Base-by-base conservation (phyloP, 2,113 vertebrate genomes). In the Mesoclemmys tuberculata region DNA sequence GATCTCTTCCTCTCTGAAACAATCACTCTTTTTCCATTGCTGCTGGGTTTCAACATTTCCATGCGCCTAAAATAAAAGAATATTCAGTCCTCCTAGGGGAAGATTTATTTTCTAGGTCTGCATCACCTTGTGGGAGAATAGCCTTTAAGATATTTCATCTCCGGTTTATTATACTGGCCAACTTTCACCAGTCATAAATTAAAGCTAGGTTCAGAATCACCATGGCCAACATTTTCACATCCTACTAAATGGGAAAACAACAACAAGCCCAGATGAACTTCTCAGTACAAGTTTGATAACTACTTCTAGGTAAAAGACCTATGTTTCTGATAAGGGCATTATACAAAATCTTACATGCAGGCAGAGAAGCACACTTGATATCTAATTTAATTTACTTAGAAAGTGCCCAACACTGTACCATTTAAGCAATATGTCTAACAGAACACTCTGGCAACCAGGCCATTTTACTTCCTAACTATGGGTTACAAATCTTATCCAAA, bases 1-100 rank as follows among this genome's bases (percentile, higher is more conserved):
- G 56, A 87, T 78, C 85, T 90, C 93, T 90, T 80, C 80, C 44
- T 75, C 81, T 84, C 85, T 94, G 80, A 84, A 84, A 86, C 52
- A 58, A 81, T 81, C 85, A 90, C 48, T 55, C 6, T 19, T 41
- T 84, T 82, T 46, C 93, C 90, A 90, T 82, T 56, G 44, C 55
- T 93, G 16, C 11, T 64, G 51, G 31, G 3, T 18, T 92, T 85
- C 27, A 29, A 52, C 27, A 79, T 87, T 94, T 93, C 89, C 82
- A 81, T 24, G 84, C 27, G 85, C 83, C 87, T 78, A 93, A 71
- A 88, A 48, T 54, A 93, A 92, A 61, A 95, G 56, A 78, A 61
- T 26, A 91, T 21, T 82, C 68, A n/a, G 56, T 54, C 51, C 90
- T 51, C 21, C 1, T 54, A 51, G 56, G 14, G 84, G 49, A 10